Conservation (phyloP, 1,140 invertebrate species). For the Drosophila repletoides region DNA sequence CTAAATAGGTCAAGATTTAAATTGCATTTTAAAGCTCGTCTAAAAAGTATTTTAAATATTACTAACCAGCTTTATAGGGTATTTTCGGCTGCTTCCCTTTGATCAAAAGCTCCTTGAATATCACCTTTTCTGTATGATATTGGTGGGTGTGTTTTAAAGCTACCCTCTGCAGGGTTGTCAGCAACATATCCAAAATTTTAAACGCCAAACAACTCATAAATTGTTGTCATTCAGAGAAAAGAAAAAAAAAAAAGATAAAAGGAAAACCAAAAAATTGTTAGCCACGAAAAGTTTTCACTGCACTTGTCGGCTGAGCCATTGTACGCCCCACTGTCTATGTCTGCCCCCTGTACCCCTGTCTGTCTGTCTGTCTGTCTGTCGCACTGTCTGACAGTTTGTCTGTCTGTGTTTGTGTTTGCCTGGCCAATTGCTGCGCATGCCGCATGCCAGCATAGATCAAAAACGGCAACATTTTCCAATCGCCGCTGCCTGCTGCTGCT, state of each 20-base stretch:
- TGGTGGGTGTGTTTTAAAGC: conserved; percentile 5
- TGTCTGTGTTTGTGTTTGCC: conserved; percentile 44
- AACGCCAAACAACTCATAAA: conserved; percentile 70
- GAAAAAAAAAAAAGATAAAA: conserved; percentile 3
- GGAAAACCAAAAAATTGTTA: conserved; percentile 60
- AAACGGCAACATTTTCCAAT: conserved; percentile 72
- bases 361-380: conserved; percentile 8
- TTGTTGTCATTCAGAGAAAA: conserved; percentile 49
- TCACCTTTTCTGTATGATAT: conserved; percentile 7
- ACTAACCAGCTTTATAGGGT: too few species aligned
- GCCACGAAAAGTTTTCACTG: conserved; percentile 64
- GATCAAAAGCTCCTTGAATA: neutral
- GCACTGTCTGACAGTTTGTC: conserved; percentile 20
- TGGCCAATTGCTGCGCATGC: conserved; percentile 55
- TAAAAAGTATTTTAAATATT: too few species aligned
- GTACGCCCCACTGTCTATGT: conserved; percentile 31
- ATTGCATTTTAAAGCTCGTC: too few species aligned
- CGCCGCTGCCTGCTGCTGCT: conserved; percentile 3
- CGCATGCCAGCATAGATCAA: conserved; percentile 77
- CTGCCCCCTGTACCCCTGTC: neutral
- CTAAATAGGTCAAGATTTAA: too few species aligned
- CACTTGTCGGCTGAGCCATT: conserved; percentile 66
- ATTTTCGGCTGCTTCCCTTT: too few species aligned
- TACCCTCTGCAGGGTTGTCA: conserved; percentile 40
- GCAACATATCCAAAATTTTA: conserved; percentile 47